Percentiles rank a stretch among this genome's conserved stretches.
phyloP scores from a whole-genome alignment of 2,797 vertebrate species.

The Syngnathus rostellatus region DNA sequence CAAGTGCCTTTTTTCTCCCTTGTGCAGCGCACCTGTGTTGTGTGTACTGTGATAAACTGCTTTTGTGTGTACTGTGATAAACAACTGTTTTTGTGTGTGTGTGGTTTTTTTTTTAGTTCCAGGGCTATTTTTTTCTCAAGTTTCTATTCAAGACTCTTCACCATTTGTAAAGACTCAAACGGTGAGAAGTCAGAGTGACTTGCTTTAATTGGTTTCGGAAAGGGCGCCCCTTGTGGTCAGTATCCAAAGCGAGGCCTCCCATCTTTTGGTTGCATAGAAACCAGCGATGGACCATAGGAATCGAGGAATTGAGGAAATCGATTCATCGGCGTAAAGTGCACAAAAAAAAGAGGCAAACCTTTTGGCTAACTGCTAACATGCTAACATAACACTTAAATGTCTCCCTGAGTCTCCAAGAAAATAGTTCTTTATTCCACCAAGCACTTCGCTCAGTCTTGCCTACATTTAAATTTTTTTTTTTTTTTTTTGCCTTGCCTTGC shows the following conservation, averaged over 20 bases:
- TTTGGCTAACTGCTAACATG: too few relatives aligned
- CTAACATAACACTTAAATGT: slow-evolving; percentile 21
- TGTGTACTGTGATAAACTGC: too few relatives aligned
- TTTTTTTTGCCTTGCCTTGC: neutral
- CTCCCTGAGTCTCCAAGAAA: slow-evolving; percentile 56
- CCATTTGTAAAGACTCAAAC: neutral
- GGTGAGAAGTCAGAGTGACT: neutral
- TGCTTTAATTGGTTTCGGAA: neutral
- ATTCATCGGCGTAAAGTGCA: neutral
- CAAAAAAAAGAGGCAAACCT: neutral
- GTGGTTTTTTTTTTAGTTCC: too few relatives aligned
- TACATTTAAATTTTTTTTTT: neutral
- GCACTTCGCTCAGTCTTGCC: too few relatives aligned
- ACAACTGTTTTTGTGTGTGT: too few relatives aligned
- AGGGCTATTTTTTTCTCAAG: too few relatives aligned
- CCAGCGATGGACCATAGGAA: neutral
- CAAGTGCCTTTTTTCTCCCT: too few relatives aligned
- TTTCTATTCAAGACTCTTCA: neutral
- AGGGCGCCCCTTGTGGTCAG: neutral
- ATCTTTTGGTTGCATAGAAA: neutral
- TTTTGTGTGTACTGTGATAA: too few relatives aligned
- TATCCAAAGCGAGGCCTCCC: neutral
- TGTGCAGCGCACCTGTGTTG: too few relatives aligned
- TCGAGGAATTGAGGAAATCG: neutral
- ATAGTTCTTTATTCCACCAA: neutral